Base-by-base conservation (phyloP, 2,888 invertebrate genomes). In the Platynereis dumerilii region DNA sequence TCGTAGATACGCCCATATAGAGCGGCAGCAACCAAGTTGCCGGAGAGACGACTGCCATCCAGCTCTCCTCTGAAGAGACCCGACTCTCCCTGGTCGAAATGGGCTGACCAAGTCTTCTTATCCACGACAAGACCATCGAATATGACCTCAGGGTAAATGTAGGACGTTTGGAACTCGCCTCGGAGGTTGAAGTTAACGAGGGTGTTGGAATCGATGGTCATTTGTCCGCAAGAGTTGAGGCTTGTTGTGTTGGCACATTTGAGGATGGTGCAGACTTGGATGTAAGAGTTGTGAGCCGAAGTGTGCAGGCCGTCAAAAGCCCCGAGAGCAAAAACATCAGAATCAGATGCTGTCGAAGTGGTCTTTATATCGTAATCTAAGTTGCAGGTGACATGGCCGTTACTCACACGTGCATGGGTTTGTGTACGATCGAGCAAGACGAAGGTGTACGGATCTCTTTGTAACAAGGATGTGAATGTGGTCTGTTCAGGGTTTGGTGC, bases 231-330 rank as follows among this genome's bases (percentile, higher is more conserved):
- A 12, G 20, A 48, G 7, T 61, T 26, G 15, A 52, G 55, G 0
- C 62, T 48, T 12, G 48, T 44, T 22, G 68, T 67, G n/a, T 17
- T 20, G 10, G 69, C 69, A 42, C 78, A 78, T 53, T 69, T 73
- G 1, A 78, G 60, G 1, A 78, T 42, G 5, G 72, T 67, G 58
- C 78, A 78, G 1, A 74, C 67, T 64, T 78, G 75, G 1, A 76
- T 60, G 65, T 75, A 78, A 55, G 75, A 77, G 10, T 68, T 48
- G 0, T 75, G 76, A 24, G 75, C 67, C 15, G 69, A 64, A 2
- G 72, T 74, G 61, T 78, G 78, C 0, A 75, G 63, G 0, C 77
- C 76, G 60, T 76, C 74, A 64, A 78, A 78, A 0, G 74, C 77
- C 0, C 76, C 78, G 53, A 78, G 71, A 0, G 76, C 78, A 58